Percentiles rank a stretch among this genome's conserved stretches.
Evolutionary conservation across 2,797 vertebrate genomes (phyloP).

Genomic region (Sciurus carolinensis): DNA sequence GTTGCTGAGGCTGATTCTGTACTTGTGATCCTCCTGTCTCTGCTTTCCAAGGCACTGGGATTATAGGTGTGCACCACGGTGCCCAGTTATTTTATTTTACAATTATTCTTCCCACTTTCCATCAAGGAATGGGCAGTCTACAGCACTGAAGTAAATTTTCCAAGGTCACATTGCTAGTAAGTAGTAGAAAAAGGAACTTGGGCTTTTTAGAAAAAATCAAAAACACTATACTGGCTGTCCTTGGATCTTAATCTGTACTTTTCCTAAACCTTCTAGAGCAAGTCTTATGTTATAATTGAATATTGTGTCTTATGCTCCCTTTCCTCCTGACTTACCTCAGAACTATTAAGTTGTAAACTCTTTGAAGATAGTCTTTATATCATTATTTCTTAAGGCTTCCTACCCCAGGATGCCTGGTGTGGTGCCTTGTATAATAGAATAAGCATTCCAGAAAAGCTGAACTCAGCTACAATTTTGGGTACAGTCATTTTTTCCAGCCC

Average conservation of each 20-base stretch:
- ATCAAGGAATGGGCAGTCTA: conserved; percentile 51
- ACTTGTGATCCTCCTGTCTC: too few species aligned
- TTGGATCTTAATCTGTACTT: conserved; percentile 41
- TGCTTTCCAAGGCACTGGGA: too few species aligned
- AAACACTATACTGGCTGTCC: conserved; percentile 36
- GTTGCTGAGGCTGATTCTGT: too few species aligned
- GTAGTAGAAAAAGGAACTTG: neutral
- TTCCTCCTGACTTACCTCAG: neutral
- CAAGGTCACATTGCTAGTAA: conserved; percentile 44
- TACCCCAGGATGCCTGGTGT: neutral
- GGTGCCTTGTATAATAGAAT: conserved; percentile 10
- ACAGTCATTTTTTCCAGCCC: neutral
- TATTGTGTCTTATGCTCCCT: conserved; percentile 37
- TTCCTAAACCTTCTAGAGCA: neutral
- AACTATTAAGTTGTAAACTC: conserved; percentile 33
- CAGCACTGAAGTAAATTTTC: conserved; percentile 26
- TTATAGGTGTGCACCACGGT: too few species aligned
- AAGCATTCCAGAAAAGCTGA: conserved; percentile 39
- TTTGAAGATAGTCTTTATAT: neutral
- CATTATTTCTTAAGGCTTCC: neutral
- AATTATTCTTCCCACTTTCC: conserved; percentile 45
- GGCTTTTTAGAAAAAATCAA: neutral
- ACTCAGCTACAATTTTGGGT: conserved; percentile 30
- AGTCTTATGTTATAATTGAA: neutral
- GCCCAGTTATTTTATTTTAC: conserved; percentile 33